Evolutionary conservation across 2,888 invertebrate species (phyloP), one percentile per base, ranked within the genome.

Genomic region (Tachina lurida): DNA sequence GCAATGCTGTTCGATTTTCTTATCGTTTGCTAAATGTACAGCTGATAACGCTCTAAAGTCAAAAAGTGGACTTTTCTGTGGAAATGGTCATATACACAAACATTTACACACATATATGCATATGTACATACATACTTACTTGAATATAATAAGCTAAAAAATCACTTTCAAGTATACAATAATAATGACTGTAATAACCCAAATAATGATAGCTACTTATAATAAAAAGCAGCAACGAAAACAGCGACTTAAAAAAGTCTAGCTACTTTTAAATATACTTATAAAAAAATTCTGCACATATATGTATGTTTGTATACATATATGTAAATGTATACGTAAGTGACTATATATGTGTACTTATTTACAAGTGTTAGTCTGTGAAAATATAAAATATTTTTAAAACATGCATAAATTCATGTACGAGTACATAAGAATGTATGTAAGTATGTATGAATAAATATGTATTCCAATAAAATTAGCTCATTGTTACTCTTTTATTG

Each of bases 81-180:
- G n/a, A n/a, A n/a, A n/a, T n/a, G n/a, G n/a, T n/a, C n/a, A n/a
- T n/a, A n/a, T n/a, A n/a, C n/a, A 84, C 65, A 80, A 39, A 79
- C 47, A 81, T 13, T 22, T 19, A 10, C 22, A 19, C 3, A 56
- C 10, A 56, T 9, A 41, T 41, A 17, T n/a, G 19, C 47, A 17
- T 41, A n/a, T 67, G 45, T 49, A 87, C 77, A 86, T 43, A 82
- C 9, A 45, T 31, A 65, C 19, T 79, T 52, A 74, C 63, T 41
- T 7, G 13, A 22, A 19, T 12, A 67, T 60, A 79, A 49, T 19
- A 74, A 39, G 45, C 39, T 62, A 19, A 88, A 7, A 91, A 89
- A 89, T 88, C 89, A 67, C 67, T 86, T 83, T 83, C 76, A 79
- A 83, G 86, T 76, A 86, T 80, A 80, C 68, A 67, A 62, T 80